Conservation (phyloP, 2,888 invertebrate genomes). For the Metacarcinus magister region DNA sequence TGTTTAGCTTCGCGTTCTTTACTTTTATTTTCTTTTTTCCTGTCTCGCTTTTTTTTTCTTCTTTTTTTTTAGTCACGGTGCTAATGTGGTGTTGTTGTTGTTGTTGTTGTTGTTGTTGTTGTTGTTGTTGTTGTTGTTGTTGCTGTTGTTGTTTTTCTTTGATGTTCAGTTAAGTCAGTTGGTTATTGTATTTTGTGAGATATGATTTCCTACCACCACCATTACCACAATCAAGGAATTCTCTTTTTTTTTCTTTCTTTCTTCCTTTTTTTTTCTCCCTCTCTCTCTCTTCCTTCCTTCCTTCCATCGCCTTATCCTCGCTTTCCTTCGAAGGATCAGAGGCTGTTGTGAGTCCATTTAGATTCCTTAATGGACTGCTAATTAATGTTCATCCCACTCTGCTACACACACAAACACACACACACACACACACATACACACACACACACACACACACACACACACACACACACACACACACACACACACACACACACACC, state of each 20-base stretch:
- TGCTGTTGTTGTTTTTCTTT: no score
- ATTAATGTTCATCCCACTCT: not conserved
- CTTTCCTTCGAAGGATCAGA: not conserved
- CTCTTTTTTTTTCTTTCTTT: not conserved
- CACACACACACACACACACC: not conserved
- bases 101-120: no score
- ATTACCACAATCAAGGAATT: no score
- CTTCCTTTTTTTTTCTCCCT: not conserved
- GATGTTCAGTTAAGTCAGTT: no score
- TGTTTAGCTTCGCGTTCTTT: not conserved
- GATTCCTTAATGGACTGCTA: not conserved
- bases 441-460: constrained; percentile 61
- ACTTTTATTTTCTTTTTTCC: not conserved
- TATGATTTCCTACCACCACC: no score
- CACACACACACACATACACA: constrained; percentile 61
- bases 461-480: constrained; percentile 50
- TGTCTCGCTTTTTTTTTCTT: no score
- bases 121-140: no score
- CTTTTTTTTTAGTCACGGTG: no score
- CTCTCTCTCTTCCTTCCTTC: not conserved
- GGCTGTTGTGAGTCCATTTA: not conserved
- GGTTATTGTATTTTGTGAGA: no score
- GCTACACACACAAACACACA: constrained; percentile 19
- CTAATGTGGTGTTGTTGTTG: no score
- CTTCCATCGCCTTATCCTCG: not conserved